Conservation (phyloP, 1,140 invertebrate species). For the Plutomurus gul region DNA sequence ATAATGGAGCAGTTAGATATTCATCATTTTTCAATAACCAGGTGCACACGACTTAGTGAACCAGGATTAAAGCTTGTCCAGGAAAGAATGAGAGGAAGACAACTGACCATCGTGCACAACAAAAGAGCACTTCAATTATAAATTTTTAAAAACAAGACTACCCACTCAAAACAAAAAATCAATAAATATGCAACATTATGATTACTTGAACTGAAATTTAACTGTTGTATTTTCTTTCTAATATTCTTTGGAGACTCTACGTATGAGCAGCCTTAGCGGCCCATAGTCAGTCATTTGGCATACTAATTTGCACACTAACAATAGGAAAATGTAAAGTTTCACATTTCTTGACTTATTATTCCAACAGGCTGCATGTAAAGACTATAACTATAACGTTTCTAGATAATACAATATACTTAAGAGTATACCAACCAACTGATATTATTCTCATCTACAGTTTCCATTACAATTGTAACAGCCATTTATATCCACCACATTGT, state of each 20-base stretch:
- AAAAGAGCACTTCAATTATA: constrained; percentile 15
- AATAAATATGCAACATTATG: constrained; percentile 30
- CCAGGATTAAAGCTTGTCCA: neutral
- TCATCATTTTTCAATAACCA: constrained; percentile 12
- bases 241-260: neutral
- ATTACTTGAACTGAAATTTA: neutral
- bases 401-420: no score
- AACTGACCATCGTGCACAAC: neutral
- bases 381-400: no score
- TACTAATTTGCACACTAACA: neutral
- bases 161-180: neutral
- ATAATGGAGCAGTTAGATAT: constrained; percentile 22
- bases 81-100: neutral
- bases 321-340: neutral
- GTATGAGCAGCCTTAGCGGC: no score
- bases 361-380: no score
- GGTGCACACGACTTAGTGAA: constrained; percentile 13
- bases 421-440: no score
- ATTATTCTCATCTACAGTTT: no score
- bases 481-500: no score
- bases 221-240: neutral
- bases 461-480: no score
- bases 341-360: no score
- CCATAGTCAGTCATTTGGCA: no score
- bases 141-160: constrained; percentile 7